These are phyloP conservation scores for Hofmannophila pseudospretella DNA, from an alignment of 2,888 invertebrate genomes.

Conservation along the genomic window DNA sequence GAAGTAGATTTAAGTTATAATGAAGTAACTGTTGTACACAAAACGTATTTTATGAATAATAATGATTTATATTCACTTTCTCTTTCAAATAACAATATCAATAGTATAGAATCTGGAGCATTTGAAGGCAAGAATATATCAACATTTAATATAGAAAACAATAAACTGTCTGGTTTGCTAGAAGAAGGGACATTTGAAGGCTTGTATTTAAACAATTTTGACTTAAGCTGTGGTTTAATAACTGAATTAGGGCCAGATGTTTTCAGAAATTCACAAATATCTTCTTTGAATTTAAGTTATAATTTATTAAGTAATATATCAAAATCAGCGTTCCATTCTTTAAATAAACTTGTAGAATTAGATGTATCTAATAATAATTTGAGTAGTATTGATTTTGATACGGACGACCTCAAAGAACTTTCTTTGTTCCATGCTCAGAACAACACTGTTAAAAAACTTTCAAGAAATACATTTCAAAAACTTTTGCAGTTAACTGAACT, in stretches of 20 bases:
- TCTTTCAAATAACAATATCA: slow-evolving; percentile 5
- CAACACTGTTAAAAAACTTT: not conserved
- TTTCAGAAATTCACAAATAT: slow-evolving; percentile 2
- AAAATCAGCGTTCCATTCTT: slow-evolving; percentile 1
- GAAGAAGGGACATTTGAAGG: slow-evolving; percentile 5
- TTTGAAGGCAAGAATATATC: slow-evolving; percentile 8
- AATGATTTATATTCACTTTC: not conserved
- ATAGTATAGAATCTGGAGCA: slow-evolving; percentile 7
- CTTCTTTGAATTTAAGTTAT: slow-evolving; percentile 6
- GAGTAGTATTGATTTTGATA: slow-evolving; percentile 3
- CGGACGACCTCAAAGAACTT: slow-evolving; percentile 2
- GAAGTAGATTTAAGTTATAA: slow-evolving; percentile 12
- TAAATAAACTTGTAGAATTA: slow-evolving; percentile 2
- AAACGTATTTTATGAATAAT: not conserved
- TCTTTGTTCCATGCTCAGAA: not conserved
- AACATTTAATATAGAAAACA: slow-evolving; percentile 1
- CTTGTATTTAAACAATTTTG: slow-evolving; percentile 1
- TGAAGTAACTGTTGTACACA: slow-evolving; percentile 2
- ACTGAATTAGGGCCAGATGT: slow-evolving; percentile 2
- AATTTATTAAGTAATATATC: slow-evolving; percentile 4
- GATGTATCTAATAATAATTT: slow-evolving; percentile 10
- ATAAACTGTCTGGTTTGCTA: slow-evolving; percentile 5
- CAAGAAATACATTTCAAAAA: not conserved
- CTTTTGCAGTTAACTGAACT: not conserved
- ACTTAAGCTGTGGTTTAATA: slow-evolving; percentile 5